These are phyloP conservation scores for Tyria jacobaeae DNA, from an alignment of 2,888 invertebrate species.

Conservation along the genomic window DNA sequence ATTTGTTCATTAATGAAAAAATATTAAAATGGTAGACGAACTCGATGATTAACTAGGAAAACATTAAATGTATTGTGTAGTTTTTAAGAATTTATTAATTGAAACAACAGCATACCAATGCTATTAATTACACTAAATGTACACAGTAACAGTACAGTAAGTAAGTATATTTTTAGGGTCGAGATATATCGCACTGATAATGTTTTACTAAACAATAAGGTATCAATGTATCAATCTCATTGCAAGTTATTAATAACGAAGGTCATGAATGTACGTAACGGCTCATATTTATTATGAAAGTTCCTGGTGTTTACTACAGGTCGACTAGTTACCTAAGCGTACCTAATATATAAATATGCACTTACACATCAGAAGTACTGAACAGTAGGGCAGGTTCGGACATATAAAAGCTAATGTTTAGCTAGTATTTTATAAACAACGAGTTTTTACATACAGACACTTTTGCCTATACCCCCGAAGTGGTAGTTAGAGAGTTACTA, in stretches of 20 bases:
- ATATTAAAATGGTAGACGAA: neutral
- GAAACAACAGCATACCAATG: neutral
- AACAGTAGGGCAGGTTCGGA: no score
- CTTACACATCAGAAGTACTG: neutral
- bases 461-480: no score
- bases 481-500: no score
- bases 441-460: no score
- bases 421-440: no score
- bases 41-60: neutral
- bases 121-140: no score
- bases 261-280: constrained; percentile 30
- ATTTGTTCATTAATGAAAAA: no score
- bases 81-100: neutral
- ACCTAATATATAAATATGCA: neutral
- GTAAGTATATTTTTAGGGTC: constrained; percentile 11
- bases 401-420: no score
- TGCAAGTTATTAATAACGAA: constrained; percentile 41
- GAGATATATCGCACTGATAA: constrained; percentile 37
- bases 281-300: constrained; percentile 15
- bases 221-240: constrained; percentile 46
- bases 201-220: constrained; percentile 32
- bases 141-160: no score
- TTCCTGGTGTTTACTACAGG: constrained; percentile 14
- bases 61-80: neutral
- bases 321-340: neutral